Evolutionary conservation across 2,113 vertebrate genomes (phyloP).

Genomic region (Carollia perspicillata): DNA sequence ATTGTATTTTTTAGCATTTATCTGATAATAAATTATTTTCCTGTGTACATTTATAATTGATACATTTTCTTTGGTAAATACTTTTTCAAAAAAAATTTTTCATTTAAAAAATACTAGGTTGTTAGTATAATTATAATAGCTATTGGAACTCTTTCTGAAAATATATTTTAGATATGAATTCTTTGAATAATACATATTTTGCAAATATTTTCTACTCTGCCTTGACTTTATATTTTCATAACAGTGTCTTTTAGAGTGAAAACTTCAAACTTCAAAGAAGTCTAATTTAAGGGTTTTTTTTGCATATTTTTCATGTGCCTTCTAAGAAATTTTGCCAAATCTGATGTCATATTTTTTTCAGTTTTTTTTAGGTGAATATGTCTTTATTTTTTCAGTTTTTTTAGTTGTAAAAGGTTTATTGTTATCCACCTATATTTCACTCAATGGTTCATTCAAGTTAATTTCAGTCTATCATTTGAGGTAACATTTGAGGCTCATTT

Average conservation of each 20-base stretch:
- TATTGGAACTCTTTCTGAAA: background rate
- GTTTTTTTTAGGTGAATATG: too few species aligned
- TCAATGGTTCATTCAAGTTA: too few species aligned
- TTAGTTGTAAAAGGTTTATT: background rate
- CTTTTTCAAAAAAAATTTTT: background rate
- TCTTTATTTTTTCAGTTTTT: background rate
- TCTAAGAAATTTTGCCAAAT: background rate
- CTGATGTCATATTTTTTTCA: background rate
- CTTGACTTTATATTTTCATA: background rate
- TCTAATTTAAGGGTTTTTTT: background rate
- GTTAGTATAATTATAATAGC: background rate
- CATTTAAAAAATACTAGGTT: background rate
- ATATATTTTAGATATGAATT: background rate
- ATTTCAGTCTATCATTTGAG: background rate
- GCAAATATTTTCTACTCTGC: background rate
- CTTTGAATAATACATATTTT: background rate
- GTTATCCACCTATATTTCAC: background rate
- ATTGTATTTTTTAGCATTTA: background rate
- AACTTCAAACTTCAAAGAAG: background rate
- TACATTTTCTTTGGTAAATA: background rate
- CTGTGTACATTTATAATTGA: background rate
- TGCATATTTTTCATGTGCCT: background rate
- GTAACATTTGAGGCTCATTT: background rate
- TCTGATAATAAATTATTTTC: background rate
- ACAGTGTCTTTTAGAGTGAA: background rate